Evolutionary conservation across 2,888 invertebrate species (phyloP).

Genomic region (Stenurella melanura): DNA sequence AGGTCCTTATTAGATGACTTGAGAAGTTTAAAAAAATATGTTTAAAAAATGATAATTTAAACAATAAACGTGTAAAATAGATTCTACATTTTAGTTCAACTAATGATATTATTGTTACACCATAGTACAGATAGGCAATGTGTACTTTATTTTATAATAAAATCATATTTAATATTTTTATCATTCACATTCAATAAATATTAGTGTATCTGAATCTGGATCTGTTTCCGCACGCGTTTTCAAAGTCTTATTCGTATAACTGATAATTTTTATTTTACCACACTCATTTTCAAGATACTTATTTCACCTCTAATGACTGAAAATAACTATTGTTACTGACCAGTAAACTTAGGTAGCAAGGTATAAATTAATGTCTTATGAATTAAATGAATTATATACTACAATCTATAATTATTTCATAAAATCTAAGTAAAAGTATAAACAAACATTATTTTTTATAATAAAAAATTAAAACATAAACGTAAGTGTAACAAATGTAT

Average conservation of each 20-base stretch:
- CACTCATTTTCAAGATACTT: constrained; percentile 26
- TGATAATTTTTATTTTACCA: background rate
- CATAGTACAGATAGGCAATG: too few relatives aligned
- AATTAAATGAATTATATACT: constrained; percentile 22
- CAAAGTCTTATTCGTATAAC: too few relatives aligned
- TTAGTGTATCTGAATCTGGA: background rate
- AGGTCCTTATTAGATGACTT: too few relatives aligned
- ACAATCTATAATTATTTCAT: background rate
- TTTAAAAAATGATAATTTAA: too few relatives aligned
- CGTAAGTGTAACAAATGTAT: constrained; percentile 4
- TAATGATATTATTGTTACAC: too few relatives aligned
- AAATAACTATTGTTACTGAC: constrained; percentile 34
- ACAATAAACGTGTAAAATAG: too few relatives aligned
- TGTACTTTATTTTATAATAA: too few relatives aligned
- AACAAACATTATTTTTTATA: constrained; percentile 35
- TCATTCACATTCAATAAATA: too few relatives aligned
- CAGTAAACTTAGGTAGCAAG: constrained; percentile 4
- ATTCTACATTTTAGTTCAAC: too few relatives aligned
- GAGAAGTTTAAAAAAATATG: too few relatives aligned
- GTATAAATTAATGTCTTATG: constrained; percentile 27
- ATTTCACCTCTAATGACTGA: constrained; percentile 23
- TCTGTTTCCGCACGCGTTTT: too few relatives aligned
- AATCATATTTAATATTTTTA: too few relatives aligned
- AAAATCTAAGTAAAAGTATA: constrained; percentile 17
- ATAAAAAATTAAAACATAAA: constrained; percentile 13